A percentile compares a stretch with the other conserved stretches of the same genome.
phyloP scores from a whole-genome alignment of 2,888 invertebrate species.

The Tiphia femorata region DNA sequence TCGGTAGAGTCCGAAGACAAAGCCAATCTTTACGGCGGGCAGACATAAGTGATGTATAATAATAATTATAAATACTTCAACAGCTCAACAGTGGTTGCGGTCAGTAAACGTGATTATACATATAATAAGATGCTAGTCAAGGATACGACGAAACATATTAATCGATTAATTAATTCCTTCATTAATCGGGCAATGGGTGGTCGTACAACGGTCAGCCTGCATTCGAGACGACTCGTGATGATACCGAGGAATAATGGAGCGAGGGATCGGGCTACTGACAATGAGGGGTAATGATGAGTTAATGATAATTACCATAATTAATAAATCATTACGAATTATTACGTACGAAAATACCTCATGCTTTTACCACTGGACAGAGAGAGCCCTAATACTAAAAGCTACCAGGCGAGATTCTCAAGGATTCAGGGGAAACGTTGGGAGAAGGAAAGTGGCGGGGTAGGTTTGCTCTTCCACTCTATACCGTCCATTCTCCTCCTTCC shows the following conservation, averaged over 20 bases:
- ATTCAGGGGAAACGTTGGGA: not conserved
- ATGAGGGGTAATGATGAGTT: conserved; percentile 58
- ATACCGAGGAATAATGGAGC: conserved; percentile 13
- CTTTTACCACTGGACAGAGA: conserved; percentile 67
- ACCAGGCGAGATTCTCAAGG: conserved; percentile 61
- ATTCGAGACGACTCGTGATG: too few relatives aligned
- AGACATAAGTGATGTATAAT: not conserved
- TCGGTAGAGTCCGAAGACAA: too few relatives aligned
- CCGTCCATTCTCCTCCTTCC: not conserved
- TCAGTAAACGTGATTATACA: not conserved
- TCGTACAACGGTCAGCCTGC: too few relatives aligned
- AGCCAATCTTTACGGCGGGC: too few relatives aligned
- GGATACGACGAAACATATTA: not conserved
- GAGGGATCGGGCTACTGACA: conserved; percentile 42
- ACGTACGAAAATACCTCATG: conserved; percentile 67
- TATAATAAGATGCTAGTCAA: not conserved
- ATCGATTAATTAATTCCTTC: not conserved
- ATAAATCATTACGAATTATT: conserved; percentile 65
- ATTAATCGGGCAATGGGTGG: too few relatives aligned
- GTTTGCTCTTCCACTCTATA: not conserved
- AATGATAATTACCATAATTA: conserved; percentile 64
- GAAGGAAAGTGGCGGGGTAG: not conserved
- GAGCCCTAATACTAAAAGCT: conserved; percentile 64
- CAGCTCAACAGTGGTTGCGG: not conserved
- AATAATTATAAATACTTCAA: too few relatives aligned